phyloP scores from a whole-genome alignment of 2,888 invertebrate species.

The Mesopsocus fuscifrons region DNA sequence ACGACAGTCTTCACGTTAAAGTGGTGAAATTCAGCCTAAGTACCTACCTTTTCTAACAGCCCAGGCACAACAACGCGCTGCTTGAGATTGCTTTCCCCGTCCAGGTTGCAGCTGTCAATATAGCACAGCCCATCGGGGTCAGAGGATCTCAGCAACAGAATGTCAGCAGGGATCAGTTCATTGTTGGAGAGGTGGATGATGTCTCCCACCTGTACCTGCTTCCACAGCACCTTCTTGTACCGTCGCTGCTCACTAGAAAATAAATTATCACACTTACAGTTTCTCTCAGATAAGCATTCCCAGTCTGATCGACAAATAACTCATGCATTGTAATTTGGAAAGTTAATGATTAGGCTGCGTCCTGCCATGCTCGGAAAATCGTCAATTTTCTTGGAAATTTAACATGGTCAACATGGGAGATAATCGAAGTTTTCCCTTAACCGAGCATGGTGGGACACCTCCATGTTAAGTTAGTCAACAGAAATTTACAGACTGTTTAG shows the following conservation, averaged over 20 bases:
- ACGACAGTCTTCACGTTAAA: too few species aligned
- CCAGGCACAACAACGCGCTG: slow-evolving; percentile 71
- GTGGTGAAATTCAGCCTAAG: too few species aligned
- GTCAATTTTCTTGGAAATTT: too few species aligned
- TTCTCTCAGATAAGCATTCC: too few species aligned
- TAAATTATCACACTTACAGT: too few species aligned
- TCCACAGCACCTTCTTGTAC: slow-evolving; percentile 75
- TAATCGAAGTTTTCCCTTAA: too few species aligned
- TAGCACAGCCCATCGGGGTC: slow-evolving; percentile 79
- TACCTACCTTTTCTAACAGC: slow-evolving; percentile 44
- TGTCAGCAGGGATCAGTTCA: slow-evolving; percentile 91
- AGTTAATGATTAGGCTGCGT: slow-evolving; percentile 15
- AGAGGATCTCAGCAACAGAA: slow-evolving; percentile 72
- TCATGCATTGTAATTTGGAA: slow-evolving; percentile 15
- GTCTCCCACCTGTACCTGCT: slow-evolving; percentile 81
- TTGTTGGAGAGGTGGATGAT: slow-evolving; percentile 90
- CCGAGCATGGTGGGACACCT: too few species aligned
- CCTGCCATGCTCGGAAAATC: too few species aligned
- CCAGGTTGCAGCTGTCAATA: slow-evolving; percentile 89
- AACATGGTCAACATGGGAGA: too few species aligned
- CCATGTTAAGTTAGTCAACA: too few species aligned
- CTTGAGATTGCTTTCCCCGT: slow-evolving; percentile 91
- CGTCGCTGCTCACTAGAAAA: slow-evolving; percentile 52
- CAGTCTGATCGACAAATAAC: too few species aligned
- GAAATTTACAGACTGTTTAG: too few species aligned